These are phyloP conservation scores for Neogale vison DNA, from an alignment of 2,113 vertebrate genomes.

Conservation along the genomic window DNA sequence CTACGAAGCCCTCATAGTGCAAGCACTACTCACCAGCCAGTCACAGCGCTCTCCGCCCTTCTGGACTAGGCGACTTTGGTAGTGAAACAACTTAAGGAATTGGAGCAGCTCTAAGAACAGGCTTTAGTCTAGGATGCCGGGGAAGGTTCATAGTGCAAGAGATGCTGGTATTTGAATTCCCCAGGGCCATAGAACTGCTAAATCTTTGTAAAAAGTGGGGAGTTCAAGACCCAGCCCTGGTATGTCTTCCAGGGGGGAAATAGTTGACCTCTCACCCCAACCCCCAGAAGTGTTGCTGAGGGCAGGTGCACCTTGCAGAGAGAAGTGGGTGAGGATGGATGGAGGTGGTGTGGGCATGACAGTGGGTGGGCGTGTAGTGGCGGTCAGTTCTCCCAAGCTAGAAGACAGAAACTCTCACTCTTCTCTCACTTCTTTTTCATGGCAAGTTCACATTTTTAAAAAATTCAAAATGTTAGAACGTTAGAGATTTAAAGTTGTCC, in stretches of 20 bases:
- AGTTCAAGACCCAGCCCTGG: neutral
- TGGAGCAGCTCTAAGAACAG: neutral
- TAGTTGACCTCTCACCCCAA: neutral
- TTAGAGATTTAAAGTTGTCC: neutral
- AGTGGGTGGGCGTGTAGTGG: neutral
- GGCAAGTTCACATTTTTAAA: neutral
- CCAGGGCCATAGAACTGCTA: neutral
- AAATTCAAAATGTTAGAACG: neutral
- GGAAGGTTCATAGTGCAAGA: neutral
- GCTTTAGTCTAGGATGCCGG: no score
- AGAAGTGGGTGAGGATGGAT: neutral
- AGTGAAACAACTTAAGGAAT: neutral
- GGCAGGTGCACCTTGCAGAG: neutral
- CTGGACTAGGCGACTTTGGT: neutral
- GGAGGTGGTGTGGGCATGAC: neutral
- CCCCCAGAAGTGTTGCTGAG: neutral
- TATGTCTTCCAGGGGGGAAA: neutral
- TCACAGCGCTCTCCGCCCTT: neutral
- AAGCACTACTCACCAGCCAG: neutral
- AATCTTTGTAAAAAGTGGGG: neutral
- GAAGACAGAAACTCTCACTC: neutral
- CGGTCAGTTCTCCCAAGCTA: neutral
- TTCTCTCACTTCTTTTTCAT: neutral
- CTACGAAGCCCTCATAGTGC: neutral
- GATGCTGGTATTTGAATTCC: neutral